These are phyloP conservation scores for Hiodon alosoides DNA, from an alignment of 2,113 vertebrate species.

Conservation along the genomic window DNA sequence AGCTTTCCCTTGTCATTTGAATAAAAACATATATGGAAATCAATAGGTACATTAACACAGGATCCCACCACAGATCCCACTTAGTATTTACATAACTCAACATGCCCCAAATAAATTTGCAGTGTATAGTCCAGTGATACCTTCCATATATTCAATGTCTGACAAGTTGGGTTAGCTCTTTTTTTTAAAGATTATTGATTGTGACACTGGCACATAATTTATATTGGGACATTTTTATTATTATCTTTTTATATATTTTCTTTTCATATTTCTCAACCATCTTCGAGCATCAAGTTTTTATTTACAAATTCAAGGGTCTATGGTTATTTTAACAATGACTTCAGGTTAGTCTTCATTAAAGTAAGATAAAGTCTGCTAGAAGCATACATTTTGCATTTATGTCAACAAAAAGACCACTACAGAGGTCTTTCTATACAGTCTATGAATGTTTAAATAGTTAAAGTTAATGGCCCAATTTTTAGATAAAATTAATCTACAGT, in stretches of 20 bases:
- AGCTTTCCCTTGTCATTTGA: constrained; percentile 27
- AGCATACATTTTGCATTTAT: constrained; percentile 57
- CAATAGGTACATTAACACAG: neutral
- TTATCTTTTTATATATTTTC: constrained; percentile 42
- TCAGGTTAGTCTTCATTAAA: constrained; percentile 47
- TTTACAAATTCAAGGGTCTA: neutral
- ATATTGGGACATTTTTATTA: constrained; percentile 26
- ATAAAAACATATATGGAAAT: constrained; percentile 31
- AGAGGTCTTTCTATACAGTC: constrained; percentile 47
- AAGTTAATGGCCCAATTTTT: too few species aligned
- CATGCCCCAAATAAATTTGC: constrained; percentile 13
- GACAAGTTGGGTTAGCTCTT: constrained; percentile 51
- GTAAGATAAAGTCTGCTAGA: constrained; percentile 47
- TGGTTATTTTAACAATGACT: constrained; percentile 28
- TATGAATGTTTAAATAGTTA: constrained; percentile 47
- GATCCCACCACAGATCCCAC: too few species aligned
- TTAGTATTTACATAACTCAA: too few species aligned
- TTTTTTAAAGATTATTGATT: constrained; percentile 51
- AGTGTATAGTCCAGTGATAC: constrained; percentile 42
- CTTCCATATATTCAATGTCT: constrained; percentile 47
- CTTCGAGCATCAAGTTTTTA: neutral
- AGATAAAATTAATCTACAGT: neutral
- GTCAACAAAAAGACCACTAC: constrained; percentile 49
- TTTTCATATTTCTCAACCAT: neutral
- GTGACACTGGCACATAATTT: constrained; percentile 44